Percentiles rank a stretch among this genome's conserved stretches.
phyloP scores from a whole-genome alignment of 2,113 vertebrate species.

The Nothoprocta perdicaria region DNA sequence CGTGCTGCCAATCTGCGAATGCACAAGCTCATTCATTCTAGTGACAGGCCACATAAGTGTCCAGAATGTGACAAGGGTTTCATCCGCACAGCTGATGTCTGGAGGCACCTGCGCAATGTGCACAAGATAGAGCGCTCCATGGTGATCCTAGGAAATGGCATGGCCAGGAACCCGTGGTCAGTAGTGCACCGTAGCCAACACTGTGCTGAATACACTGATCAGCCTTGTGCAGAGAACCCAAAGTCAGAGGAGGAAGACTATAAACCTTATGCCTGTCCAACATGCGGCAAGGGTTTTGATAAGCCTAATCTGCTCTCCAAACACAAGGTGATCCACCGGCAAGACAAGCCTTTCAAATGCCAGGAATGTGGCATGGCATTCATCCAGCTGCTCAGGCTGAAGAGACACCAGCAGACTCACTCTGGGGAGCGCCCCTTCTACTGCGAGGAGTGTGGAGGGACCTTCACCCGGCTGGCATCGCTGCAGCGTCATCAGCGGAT shows the following conservation, averaged over 20 bases:
- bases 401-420: constrained; percentile 60
- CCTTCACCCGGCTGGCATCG: constrained; percentile 10
- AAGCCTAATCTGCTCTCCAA: constrained; percentile 69
- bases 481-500: constrained; percentile 54
- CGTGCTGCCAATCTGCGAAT: constrained; percentile 31
- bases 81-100: constrained; percentile 51
- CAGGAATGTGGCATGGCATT: constrained; percentile 59
- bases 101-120: constrained; percentile 42
- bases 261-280: background rate
- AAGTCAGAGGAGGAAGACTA: background rate
- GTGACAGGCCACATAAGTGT: constrained; percentile 48
- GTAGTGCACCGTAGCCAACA: background rate
- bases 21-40: constrained; percentile 64
- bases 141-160: constrained; percentile 7
- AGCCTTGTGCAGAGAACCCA: background rate
- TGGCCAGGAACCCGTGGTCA: constrained; percentile 44
- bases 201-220: fast-evolving
- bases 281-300: constrained; percentile 16
- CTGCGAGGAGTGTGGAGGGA: constrained; percentile 27
- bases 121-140: constrained; percentile 65
- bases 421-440: constrained; percentile 30
- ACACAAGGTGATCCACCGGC: constrained; percentile 57
- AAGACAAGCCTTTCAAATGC: constrained; percentile 66
- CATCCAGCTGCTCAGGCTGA: constrained; percentile 61
- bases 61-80: constrained; percentile 69